phyloP scores from a whole-genome alignment of 1,140 invertebrate species.

The Euwallacea fornicatus region DNA sequence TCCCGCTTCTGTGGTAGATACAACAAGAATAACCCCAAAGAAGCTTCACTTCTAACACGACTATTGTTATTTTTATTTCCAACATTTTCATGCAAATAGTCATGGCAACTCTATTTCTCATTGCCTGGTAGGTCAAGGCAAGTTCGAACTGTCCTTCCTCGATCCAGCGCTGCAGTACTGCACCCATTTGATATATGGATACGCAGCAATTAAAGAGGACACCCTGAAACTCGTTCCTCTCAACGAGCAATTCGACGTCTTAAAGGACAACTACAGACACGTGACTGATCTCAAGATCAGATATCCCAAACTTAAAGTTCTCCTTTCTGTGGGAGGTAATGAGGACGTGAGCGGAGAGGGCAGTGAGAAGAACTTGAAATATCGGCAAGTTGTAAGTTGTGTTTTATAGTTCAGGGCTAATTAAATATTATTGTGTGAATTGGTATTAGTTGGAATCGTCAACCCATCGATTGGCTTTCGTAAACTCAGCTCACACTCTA shows the following conservation, averaged over 20 bases:
- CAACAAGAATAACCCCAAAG: background rate
- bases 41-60: background rate
- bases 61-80: background rate
- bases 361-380: constrained; percentile 65
- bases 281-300: constrained; percentile 70
- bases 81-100: background rate
- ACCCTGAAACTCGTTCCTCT: constrained; percentile 69
- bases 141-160: constrained; percentile 72
- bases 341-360: constrained; percentile 56
- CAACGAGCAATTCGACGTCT: constrained; percentile 71
- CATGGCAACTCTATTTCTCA: no score
- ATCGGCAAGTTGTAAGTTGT: constrained; percentile 60
- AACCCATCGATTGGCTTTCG: constrained; percentile 70
- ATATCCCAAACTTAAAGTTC: constrained; percentile 71
- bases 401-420: background rate
- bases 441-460: constrained; percentile 62
- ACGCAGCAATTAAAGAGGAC: constrained; percentile 75
- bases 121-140: constrained; percentile 66
- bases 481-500: constrained; percentile 70
- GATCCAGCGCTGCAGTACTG: constrained; percentile 74
- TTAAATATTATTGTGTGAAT: background rate
- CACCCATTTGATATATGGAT: constrained; percentile 85
- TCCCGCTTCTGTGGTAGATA: no score
- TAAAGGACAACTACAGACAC: constrained; percentile 70
- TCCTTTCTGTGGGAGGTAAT: constrained; percentile 76